These are phyloP conservation scores for Anguilla obscura DNA, from an alignment of 2,797 vertebrate genomes.

Conservation along the genomic window DNA sequence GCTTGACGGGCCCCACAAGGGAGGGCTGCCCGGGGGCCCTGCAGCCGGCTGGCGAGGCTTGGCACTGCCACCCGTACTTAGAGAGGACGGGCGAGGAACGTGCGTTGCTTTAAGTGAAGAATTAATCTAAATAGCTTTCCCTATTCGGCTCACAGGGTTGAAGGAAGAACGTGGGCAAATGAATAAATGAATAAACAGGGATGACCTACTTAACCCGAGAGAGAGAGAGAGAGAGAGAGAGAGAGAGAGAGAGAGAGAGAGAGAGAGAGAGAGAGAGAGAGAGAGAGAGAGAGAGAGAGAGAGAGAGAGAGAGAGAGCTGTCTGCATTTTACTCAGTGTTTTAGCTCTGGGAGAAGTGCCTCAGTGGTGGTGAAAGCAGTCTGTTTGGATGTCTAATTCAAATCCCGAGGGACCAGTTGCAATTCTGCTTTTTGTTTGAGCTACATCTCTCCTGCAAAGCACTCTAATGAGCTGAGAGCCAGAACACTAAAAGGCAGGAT, in stretches of 20 bases:
- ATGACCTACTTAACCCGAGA: slow-evolving; percentile 14
- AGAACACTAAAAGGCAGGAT: not conserved
- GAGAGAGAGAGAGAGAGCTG: not conserved
- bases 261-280: not conserved
- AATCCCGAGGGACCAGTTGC: not conserved
- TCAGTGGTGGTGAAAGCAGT: slow-evolving; percentile 4
- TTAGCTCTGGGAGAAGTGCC: not conserved
- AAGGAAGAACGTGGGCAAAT: not conserved
- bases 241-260: not conserved
- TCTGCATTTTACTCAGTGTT: not conserved
- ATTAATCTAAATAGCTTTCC: not conserved
- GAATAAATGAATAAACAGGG: not conserved
- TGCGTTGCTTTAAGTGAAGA: not conserved
- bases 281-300: not conserved
- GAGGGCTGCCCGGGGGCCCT: not conserved
- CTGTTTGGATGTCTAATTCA: slow-evolving; percentile 9
- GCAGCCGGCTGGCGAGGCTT: not conserved
- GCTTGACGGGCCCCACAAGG: not conserved
- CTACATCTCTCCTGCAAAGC: not conserved
- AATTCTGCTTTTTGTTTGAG: not conserved
- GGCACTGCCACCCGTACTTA: not conserved
- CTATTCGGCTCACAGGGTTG: not conserved
- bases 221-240: not conserved
- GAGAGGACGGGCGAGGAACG: not conserved
- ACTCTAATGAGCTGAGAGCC: not conserved